Evolutionary conservation across 2,797 vertebrate genomes (phyloP).

Genomic region (Alca torda): DNA sequence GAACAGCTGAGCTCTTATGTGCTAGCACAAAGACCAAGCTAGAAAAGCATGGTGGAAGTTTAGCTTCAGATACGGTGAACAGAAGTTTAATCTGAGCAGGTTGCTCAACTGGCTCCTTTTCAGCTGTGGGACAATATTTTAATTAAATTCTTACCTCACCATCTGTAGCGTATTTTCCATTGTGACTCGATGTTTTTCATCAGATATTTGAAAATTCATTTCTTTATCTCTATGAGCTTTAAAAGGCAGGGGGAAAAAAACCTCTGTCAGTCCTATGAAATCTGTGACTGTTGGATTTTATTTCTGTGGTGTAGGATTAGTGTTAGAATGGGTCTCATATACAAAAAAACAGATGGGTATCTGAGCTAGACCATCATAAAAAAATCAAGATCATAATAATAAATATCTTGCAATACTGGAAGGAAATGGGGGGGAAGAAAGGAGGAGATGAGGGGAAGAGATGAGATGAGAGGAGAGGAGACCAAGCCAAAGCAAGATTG

Average conservation of each 20-base stretch:
- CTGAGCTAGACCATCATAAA: not conserved
- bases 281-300: not conserved
- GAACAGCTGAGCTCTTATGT: not conserved
- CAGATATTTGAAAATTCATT: not conserved
- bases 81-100: not conserved
- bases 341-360: not conserved
- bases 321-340: not conserved
- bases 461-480: fast-evolving
- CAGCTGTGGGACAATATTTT: not conserved
- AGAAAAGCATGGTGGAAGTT: not conserved
- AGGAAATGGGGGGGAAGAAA: too few relatives aligned
- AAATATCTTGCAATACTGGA: not conserved
- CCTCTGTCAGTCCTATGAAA: not conserved
- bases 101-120: not conserved
- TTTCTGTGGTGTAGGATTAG: not conserved
- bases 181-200: not conserved
- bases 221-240: not conserved
- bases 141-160: not conserved
- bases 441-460: not conserved
- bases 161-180: not conserved
- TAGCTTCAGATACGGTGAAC: fast-evolving
- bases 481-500: not conserved
- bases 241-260: not conserved
- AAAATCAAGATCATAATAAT: not conserved
- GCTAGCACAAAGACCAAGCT: not conserved